Evolutionary conservation across 2,888 invertebrate genomes (phyloP), one percentile per base, ranked within the genome.

Genomic region (Lacanobia oleracea): DNA sequence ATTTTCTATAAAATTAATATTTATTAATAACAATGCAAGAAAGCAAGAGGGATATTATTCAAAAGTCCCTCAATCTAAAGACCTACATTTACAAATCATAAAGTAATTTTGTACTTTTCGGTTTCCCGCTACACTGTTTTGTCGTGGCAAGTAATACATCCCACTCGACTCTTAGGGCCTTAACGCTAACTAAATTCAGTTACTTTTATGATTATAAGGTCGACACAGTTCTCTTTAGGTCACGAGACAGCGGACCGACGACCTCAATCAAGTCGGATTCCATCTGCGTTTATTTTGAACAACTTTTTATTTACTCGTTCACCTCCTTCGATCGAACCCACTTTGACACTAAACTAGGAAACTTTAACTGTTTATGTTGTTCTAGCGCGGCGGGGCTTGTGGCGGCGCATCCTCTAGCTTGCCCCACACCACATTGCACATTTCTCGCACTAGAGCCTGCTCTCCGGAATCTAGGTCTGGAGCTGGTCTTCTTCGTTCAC

Each of bases 371-470:
- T 76, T 77, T 65, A 79, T 83, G 62, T 73, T 64, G 64, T 71
- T 45, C 53, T 93, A 93, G 85, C 95, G 95, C 16, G 95, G 95
- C 0, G 95, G 95, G 1, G 95, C 95, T 77, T 94, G 95, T 60
- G 97, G 97, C n/a, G 98, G 98, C 59, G 97, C 98, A 87, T 98
- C 98, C 93, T 98, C 98, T 68, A 98, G 93, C 93, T 98, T 98
- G 79, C 98, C 97, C 98, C 98, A 98, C 56, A 98, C 98, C 64
- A 98, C 98, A 94, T 99, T 99, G 94, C 99, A 99, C 99, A 99
- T 99, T 96, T 99, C 99, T 87, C 99, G 97, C 63, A 99, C 98
- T 69, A 99, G 96, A 7, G 99, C 99, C 91, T 98, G 99, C 92
- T 99, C 99, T 21, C 98, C 98, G 86, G 98, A 98, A 88, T 98